Conservation (phyloP, 1,140 invertebrate genomes). For the Bactericera cockerelli region DNA sequence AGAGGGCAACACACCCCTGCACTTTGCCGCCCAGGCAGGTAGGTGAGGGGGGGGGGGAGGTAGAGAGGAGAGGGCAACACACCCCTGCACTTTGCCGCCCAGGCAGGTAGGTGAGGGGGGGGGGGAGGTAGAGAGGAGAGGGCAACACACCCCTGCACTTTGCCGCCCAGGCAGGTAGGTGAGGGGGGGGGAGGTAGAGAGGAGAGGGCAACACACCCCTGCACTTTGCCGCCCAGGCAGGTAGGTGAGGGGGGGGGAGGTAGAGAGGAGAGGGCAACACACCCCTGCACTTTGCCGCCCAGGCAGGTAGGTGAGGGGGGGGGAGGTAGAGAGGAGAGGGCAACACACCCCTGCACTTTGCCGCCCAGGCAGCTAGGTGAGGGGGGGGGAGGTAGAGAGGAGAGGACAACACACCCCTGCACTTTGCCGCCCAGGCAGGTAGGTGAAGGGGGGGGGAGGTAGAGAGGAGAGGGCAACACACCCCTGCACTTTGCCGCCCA, state of each 20-base stretch:
- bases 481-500: no score
- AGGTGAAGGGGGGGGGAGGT: no score
- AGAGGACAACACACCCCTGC: slow-evolving; percentile 67
- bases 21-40: slow-evolving; percentile 29
- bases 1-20: slow-evolving; percentile 67
- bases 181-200: no score
- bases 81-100: slow-evolving; percentile 61
- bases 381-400: slow-evolving; percentile 48
- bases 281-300: slow-evolving; percentile 61
- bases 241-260: no score
- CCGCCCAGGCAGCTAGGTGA: slow-evolving; percentile 58
- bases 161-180: slow-evolving; percentile 58
- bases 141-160: slow-evolving; percentile 68
- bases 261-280: slow-evolving; percentile 74
- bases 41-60: no score
- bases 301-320: slow-evolving; percentile 59
- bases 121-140: no score
- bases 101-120: slow-evolving; percentile 58
- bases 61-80: slow-evolving; percentile 70
- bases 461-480: no score
- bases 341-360: slow-evolving; percentile 64
- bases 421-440: slow-evolving; percentile 69
- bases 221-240: slow-evolving; percentile 65
- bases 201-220: slow-evolving; percentile 69
- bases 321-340: no score